Evolutionary conservation across 1,140 invertebrate genomes (phyloP).

Genomic region (Oreohelix idahoensis): DNA sequence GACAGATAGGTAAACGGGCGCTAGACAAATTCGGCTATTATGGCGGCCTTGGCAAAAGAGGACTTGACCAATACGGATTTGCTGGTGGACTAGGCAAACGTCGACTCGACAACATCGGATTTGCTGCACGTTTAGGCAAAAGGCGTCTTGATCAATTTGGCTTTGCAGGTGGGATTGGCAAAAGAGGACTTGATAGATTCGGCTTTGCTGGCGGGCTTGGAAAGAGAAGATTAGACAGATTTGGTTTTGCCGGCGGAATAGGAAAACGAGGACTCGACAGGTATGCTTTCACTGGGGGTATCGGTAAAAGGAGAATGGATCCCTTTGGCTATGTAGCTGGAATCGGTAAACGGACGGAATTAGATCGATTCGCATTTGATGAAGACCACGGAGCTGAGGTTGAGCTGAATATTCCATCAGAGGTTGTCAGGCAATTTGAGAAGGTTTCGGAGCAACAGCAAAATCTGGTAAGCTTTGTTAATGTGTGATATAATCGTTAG

Average conservation of each 20-base stretch:
- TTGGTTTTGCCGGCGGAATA: constrained; percentile 28
- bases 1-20: constrained; percentile 10
- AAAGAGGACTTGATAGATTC: constrained; percentile 10
- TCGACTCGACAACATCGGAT: not conserved
- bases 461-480: not conserved
- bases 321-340: constrained; percentile 7
- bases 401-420: not conserved
- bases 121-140: not conserved
- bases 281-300: constrained; percentile 16
- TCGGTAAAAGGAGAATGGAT: constrained; percentile 30
- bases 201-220: constrained; percentile 9
- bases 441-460: not conserved
- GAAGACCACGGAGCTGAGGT: not conserved
- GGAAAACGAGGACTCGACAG: constrained; percentile 28
- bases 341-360: constrained; percentile 12
- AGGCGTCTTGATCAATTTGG: not conserved
- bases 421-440: not conserved
- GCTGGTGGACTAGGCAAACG: constrained; percentile 18
- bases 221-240: constrained; percentile 16
- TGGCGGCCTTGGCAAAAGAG: constrained; percentile 23
- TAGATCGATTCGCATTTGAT: not conserved
- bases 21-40: constrained; percentile 9
- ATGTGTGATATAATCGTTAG: no score
- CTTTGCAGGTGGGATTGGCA: constrained; percentile 16
- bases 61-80: constrained; percentile 22